These are phyloP conservation scores for Epistrophella euchroma DNA, from an alignment of 2,888 invertebrate genomes.

Conservation along the genomic window DNA sequence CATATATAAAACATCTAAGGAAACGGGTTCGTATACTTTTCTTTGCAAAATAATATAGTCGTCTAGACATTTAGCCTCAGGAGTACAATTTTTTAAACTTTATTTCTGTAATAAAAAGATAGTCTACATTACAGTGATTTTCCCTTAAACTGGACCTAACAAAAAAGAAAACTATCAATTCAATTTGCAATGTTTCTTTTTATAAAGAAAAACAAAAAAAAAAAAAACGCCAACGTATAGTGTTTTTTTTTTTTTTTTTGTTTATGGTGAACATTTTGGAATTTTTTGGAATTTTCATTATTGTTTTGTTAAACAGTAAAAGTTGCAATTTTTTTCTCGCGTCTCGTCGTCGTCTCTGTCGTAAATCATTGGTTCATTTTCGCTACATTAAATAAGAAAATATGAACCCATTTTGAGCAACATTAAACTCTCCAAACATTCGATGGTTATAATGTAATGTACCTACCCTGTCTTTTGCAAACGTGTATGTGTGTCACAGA, in stretches of 20 bases:
- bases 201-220: neutral
- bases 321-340: constrained; percentile 45
- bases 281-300: constrained; percentile 51
- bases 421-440: constrained; percentile 77
- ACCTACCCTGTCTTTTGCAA: neutral
- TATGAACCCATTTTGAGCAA: constrained; percentile 83
- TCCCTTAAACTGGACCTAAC: neutral
- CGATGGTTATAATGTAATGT: constrained; percentile 36
- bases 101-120: constrained; percentile 50
- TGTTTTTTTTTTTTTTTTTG: neutral
- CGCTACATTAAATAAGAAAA: constrained; percentile 83
- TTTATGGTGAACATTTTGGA: constrained; percentile 11
- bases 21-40: constrained; percentile 1
- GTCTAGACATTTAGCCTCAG: constrained; percentile 71
- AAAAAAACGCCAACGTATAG: constrained; percentile 8
- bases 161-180: constrained; percentile 40
- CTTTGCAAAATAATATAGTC: constrained; percentile 1
- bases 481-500: constrained; percentile 15
- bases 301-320: constrained; percentile 3
- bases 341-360: constrained; percentile 41
- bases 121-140: constrained; percentile 51
- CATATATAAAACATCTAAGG: neutral
- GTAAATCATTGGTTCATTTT: constrained; percentile 82
- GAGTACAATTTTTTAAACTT: constrained; percentile 48
- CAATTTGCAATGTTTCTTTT: constrained; percentile 45